phyloP scores from a whole-genome alignment of 2,797 vertebrate species.

The Chloroceryle amazona region DNA sequence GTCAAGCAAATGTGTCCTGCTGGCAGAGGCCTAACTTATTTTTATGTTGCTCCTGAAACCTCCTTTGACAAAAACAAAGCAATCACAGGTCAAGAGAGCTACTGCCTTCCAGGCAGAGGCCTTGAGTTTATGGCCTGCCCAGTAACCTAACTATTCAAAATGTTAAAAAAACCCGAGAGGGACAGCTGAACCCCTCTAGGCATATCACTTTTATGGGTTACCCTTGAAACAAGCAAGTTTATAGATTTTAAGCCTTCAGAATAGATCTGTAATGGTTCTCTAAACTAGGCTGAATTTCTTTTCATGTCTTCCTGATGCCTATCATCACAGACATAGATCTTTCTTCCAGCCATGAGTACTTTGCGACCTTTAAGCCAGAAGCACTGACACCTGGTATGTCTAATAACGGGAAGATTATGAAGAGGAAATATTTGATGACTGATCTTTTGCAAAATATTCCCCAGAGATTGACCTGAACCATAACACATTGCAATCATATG shows the following conservation, averaged over 20 bases:
- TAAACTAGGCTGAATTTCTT: neutral
- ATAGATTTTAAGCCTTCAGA: neutral
- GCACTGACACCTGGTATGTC: neutral
- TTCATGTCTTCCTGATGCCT: neutral
- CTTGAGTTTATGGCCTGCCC: conserved; percentile 1
- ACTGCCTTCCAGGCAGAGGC: neutral
- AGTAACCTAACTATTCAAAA: neutral
- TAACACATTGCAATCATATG: neutral
- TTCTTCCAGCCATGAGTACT: neutral
- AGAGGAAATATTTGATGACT: neutral
- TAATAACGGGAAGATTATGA: neutral
- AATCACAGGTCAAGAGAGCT: neutral
- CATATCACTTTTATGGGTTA: neutral
- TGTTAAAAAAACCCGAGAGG: neutral
- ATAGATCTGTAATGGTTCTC: neutral
- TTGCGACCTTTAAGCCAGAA: neutral
- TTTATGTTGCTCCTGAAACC: neutral
- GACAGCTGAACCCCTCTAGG: neutral
- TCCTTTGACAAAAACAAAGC: neutral
- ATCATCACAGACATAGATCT: neutral
- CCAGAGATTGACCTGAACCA: neutral
- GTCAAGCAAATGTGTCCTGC: neutral
- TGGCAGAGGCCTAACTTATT: neutral
- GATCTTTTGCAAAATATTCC: neutral
- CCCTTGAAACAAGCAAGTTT: neutral